Evolutionary conservation across 2,888 invertebrate species (phyloP).

Genomic region (Romanomermis culicivorax): DNA sequence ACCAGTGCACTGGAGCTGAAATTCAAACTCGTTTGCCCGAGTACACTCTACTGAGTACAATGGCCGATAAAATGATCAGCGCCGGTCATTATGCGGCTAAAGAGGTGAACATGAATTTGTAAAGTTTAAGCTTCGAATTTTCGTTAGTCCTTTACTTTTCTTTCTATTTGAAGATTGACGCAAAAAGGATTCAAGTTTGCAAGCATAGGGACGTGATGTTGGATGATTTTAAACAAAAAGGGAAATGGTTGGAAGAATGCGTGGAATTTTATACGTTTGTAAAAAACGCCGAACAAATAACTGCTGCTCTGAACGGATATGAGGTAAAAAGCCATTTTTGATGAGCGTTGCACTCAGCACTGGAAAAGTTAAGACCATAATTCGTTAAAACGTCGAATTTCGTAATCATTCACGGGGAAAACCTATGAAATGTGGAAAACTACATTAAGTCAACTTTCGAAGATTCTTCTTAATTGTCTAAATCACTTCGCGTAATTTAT

Average conservation of each 20-base stretch:
- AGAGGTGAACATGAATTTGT: conserved; percentile 28
- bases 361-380: too few relatives aligned
- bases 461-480: too few relatives aligned
- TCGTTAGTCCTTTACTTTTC: conserved; percentile 6
- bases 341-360: too few relatives aligned
- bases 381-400: too few relatives aligned
- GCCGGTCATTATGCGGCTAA: conserved; percentile 53
- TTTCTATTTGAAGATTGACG: conserved; percentile 1
- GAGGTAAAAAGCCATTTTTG: conserved; percentile 44
- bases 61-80: conserved; percentile 60
- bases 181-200: not conserved
- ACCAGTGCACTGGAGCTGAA: conserved; percentile 56
- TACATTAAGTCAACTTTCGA: too few relatives aligned
- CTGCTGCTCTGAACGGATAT: conserved; percentile 64
- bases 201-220: conserved; percentile 48
- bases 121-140: not conserved
- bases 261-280: conserved; percentile 82
- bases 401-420: too few relatives aligned
- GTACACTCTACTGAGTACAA: conserved; percentile 49
- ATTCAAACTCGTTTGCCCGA: conserved; percentile 68
- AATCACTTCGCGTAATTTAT: too few relatives aligned
- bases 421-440: too few relatives aligned
- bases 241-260: conserved; percentile 65
- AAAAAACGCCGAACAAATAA: conserved; percentile 73
- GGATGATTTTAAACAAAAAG: conserved; percentile 65